Base-by-base conservation (phyloP, 2,797 vertebrate genomes). In the Gambelia wislizenii region DNA sequence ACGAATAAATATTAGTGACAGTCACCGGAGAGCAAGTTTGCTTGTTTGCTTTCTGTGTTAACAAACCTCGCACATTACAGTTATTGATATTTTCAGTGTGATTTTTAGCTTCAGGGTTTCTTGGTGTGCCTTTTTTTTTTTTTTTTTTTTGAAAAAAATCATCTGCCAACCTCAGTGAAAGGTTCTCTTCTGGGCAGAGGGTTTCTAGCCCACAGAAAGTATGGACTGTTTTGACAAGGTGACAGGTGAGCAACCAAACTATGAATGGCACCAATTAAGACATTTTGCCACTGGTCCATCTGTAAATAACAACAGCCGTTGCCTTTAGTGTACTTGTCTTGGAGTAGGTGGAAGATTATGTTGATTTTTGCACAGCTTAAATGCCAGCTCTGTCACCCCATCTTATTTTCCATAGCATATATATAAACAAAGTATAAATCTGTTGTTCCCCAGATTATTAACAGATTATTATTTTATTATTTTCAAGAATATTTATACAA, bases 1-100 rank as follows among this genome's bases (percentile, higher is more conserved):
- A 97, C 96, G 96, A 96, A 97, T 97, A 97, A 97, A 98, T 96
- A 97, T 97, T 97, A 97, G 96, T 97, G 97, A 97, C 97, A 97
- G 97, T 93, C 96, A 95, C 93, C 76, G 83, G 96, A 97, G 97
- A 97, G 96, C 93, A 94, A 97, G 93, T 96, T 96, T 95, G 96
- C 90, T 96, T 97, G 96, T 96, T 97, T 96, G 95, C 93, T 96
- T 94, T 93, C 91, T 87, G 12, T 89, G 95, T 97, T 97, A 97
- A 97, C 96, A 96, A 97, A 97, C 92, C 95, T 90, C 86, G 1
- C 84, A 90, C 96, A 93, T 96, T 96, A 88, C 92, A 96, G 97
- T 97, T 97, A 97, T 90, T 97, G 97, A 97, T 97, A 97, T 97
- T 97, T 97, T 95, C 94, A 95, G 93, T 93, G 92, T 20, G 96